Percentiles rank a stretch among this genome's conserved stretches.
Evolutionary conservation across 2,888 invertebrate species (phyloP).

Genomic region (Diplolepis rosae): DNA sequence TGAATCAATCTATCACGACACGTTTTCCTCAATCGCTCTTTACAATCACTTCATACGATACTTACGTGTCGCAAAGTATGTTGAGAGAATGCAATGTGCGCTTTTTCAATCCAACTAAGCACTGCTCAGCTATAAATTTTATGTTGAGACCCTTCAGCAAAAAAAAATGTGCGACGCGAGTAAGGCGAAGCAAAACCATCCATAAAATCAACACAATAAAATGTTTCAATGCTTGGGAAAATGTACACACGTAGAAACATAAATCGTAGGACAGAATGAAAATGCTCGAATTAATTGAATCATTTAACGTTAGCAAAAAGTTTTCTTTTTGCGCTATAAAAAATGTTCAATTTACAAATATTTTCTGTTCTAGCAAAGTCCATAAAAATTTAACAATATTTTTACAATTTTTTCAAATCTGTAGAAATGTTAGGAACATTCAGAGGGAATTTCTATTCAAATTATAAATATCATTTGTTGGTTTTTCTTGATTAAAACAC

Average conservation of each 20-base stretch:
- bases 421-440: too few species aligned
- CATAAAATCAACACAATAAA: not conserved
- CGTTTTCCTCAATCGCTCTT: constrained; percentile 1
- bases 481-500: too few species aligned
- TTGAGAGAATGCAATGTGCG: not conserved
- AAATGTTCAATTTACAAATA: too few species aligned
- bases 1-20: not conserved
- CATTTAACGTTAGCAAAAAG: too few species aligned
- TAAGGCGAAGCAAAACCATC: not conserved
- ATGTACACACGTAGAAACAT: not conserved
- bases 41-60: not conserved
- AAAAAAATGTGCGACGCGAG: not conserved
- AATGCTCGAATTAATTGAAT: too few species aligned
- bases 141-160: not conserved
- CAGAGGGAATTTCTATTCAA: too few species aligned
- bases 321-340: too few species aligned
- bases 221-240: not conserved
- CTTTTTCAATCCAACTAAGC: not conserved
- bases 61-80: not conserved
- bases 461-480: too few species aligned
- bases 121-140: constrained; percentile 6
- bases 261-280: too few species aligned
- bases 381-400: too few species aligned
- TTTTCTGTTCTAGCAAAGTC: too few species aligned
- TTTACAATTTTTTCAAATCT: too few species aligned